These are phyloP conservation scores for Astropecten irregularis DNA, from an alignment of 53 echinoderm and acorn worm genomes.

Conservation along the genomic window DNA sequence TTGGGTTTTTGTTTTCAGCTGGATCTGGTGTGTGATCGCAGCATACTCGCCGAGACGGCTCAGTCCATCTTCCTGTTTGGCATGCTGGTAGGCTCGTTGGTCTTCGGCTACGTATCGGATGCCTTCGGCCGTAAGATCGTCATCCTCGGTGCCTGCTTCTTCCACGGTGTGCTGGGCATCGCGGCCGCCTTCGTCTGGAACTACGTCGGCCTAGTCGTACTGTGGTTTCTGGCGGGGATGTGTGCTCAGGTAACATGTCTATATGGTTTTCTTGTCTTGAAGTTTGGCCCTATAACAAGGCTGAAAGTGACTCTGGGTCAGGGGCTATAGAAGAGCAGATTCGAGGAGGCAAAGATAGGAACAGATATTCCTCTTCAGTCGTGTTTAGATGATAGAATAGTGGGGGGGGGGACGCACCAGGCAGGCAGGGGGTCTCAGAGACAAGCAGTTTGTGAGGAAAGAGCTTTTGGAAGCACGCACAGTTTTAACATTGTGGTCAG, in stretches of 20 bases:
- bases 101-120: slow-evolving; percentile 26
- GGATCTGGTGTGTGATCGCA: slow-evolving; percentile 43
- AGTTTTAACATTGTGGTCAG: too few relatives aligned
- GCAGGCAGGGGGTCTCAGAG: too few relatives aligned
- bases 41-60: slow-evolving; percentile 34
- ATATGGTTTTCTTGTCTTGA: background rate
- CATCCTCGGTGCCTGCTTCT: background rate
- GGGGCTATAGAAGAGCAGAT: too few relatives aligned
- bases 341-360: too few relatives aligned
- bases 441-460: too few relatives aligned
- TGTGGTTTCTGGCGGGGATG: slow-evolving; percentile 41
- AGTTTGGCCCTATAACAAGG: too few relatives aligned
- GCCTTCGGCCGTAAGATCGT: slow-evolving; percentile 20
- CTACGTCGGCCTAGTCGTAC: slow-evolving; percentile 9
- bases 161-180: slow-evolving; percentile 20
- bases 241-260: slow-evolving; percentile 42
- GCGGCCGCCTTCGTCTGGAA: slow-evolving; percentile 12
- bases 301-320: too few relatives aligned
- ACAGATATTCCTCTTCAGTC: too few relatives aligned
- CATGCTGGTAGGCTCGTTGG: slow-evolving; percentile 12
- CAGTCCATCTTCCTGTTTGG: slow-evolving; percentile 27
- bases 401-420: too few relatives aligned
- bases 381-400: too few relatives aligned
- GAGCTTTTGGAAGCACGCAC: too few relatives aligned
- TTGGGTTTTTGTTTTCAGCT: slow-evolving; percentile 35